Conservation (phyloP, 2,797 vertebrate species). For the Clamator glandarius region DNA sequence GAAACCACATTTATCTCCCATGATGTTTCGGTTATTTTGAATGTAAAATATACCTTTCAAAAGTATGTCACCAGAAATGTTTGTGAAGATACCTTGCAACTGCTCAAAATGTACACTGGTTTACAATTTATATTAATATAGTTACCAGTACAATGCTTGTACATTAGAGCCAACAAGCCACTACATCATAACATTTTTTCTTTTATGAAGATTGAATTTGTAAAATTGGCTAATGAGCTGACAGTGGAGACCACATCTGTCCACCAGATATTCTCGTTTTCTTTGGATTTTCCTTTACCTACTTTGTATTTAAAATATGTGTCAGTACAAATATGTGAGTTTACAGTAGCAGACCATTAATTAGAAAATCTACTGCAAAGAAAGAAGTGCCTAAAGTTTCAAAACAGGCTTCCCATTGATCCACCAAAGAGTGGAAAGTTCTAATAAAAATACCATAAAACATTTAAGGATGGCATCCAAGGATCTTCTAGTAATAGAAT, state of each 20-base stretch:
- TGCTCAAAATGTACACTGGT: neutral
- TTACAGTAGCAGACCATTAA: slow-evolving; percentile 49
- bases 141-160: neutral
- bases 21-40: neutral
- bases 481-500: slow-evolving; percentile 22
- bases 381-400: slow-evolving; percentile 43
- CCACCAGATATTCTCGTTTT: slow-evolving; percentile 9
- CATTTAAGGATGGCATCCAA: slow-evolving; percentile 35
- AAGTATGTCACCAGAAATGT: neutral
- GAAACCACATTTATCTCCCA: neutral
- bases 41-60: neutral
- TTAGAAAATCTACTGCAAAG: slow-evolving; percentile 18
- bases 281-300: slow-evolving; percentile 22
- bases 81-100: neutral
- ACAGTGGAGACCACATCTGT: neutral
- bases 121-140: neutral
- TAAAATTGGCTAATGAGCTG: slow-evolving; percentile 3
- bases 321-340: neutral
- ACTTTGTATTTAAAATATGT: slow-evolving; percentile 31
- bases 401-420: slow-evolving; percentile 42
- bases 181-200: slow-evolving; percentile 14
- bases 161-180: neutral
- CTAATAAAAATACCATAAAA: slow-evolving; percentile 43
- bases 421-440: slow-evolving; percentile 28
- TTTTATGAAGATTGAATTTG: slow-evolving; percentile 10